Evolutionary conservation across 2,113 vertebrate species (phyloP).

Genomic region (Chamaetylas fuelleborni): DNA sequence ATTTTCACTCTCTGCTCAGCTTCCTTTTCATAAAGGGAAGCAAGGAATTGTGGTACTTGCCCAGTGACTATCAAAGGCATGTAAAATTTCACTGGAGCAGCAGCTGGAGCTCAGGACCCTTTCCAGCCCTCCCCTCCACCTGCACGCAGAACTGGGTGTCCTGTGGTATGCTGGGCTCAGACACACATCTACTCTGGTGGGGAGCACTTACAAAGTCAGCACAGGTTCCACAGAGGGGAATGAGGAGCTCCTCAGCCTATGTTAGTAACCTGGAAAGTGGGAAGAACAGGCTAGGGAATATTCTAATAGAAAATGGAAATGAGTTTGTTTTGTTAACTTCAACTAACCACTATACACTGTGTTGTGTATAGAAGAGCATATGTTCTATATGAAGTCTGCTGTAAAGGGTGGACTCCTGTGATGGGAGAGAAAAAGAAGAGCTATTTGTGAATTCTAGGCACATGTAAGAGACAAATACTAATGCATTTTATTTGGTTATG

Average conservation of each 20-base stretch:
- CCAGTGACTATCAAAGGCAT: not conserved
- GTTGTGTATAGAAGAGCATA: not conserved
- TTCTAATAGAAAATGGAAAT: not conserved
- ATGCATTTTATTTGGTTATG: not conserved
- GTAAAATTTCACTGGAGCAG: not conserved
- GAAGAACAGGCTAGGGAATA: not conserved
- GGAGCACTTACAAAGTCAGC: not conserved
- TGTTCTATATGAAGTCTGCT: not conserved
- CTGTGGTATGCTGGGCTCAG: rapidly evolving
- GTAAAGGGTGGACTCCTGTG: not conserved
- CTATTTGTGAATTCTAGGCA: not conserved
- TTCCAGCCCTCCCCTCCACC: not conserved
- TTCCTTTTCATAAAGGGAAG: not conserved
- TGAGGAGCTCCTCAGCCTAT: not conserved
- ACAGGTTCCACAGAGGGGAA: not conserved
- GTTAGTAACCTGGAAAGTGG: not conserved
- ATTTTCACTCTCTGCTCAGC: not conserved
- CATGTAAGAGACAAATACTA: not conserved
- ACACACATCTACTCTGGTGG: not conserved
- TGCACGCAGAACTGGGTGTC: not conserved
- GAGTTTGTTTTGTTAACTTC: not conserved
- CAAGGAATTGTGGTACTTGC: not conserved
- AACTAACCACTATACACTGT: not conserved
- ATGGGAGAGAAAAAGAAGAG: not conserved
- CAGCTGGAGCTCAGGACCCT: not conserved